Evolutionary conservation across 2,797 vertebrate genomes (phyloP), one percentile per base, ranked within the genome.

Genomic region (Sitta carolinensis): DNA sequence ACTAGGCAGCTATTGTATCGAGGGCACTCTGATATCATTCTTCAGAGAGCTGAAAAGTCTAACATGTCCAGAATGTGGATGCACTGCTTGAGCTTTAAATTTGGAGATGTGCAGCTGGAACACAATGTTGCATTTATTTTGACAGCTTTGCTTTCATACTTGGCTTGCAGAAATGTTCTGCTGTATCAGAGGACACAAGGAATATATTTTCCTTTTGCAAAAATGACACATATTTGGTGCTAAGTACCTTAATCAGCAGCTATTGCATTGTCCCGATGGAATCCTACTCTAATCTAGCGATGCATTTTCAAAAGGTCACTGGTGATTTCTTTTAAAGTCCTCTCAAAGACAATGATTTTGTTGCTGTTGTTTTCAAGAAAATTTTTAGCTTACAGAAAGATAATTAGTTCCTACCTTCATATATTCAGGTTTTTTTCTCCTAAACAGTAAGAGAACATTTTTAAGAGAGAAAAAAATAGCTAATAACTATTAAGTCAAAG

Each of bases 81-180:
- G 7, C 9, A 9, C 15, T 45, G 22, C 50, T 50, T 84, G 59
- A 84, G 74, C 45, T 78, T 48, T 48, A 58, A 93, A 68, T 92
- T 90, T 59, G 59, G n/a, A 81, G 48, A 64, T 0, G 1, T 59
- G 77, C 79, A 76, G 40, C 72, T 57, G 90, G 72, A 91, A 91
- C 45, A 83, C 25, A 74, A 63, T 13, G 22, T 42, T 91, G 40
- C 30, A 43, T 86, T 72, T 86, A 25, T 89, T 83, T 80, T 87
- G 69, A 43, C 29, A 72, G 69, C 32, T 91, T 85, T 83, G 55
- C 29, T 90, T 94, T 94, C 51, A n/a, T 74, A 80, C 15, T 83
- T 88, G 76, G 78, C 78, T 84, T 88, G 43, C 59, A 94, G 83
- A 87, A 91, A 80, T 74, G 30, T 59, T 95, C 47, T 91, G 62